Base-by-base conservation (phyloP, 2,113 vertebrate species). In the Bothrops jararaca region DNA sequence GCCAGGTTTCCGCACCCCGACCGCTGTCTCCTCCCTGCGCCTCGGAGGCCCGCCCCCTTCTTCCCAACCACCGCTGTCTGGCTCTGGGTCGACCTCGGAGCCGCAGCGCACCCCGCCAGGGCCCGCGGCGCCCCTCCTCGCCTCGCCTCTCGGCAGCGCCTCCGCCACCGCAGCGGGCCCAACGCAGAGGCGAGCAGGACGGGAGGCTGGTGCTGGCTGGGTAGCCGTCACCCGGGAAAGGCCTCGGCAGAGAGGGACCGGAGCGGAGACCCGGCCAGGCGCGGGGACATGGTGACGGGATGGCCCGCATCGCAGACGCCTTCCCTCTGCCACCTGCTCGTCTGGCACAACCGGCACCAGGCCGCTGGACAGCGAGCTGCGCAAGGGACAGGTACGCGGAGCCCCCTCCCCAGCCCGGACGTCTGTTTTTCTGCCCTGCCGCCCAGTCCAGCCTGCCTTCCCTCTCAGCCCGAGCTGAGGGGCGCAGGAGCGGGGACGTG, bases 341-440 rank as follows among this genome's bases (percentile, higher is more conserved):
- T 98, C 91, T 99, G 98, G 98, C 98, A 98, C 95, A 98, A 98
- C 95, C 98, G 98, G 95, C 98, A 98, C 94, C 97, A 98, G 94
- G 98, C n/a, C 98, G 95, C 98, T 99, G 85, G 98, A 99, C 92
- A 96, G 97, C 93, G 98, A 98, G 93, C 97, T 99, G 96, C 98
- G 98, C 97, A 97, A 92, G 74, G 90, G 92, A 85, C 86, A 93
- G 90, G 86, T 93, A 74, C 12, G 34, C 56, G 39, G 69, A 39
- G 69, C 53, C 24, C 80, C 53, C 34, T n/a, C 39, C 39, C 80
- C 13, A 10, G 13, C 26, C 12, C 89, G 13, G 5, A 26, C 22
- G 20, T 2, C 52, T 23, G 24, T 9, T n/a, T 45, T 22, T 11
- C 24, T 42, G 1, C 1, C 39, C 50, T n/a, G 9, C 24, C 13